Evolutionary conservation across 2,113 vertebrate species (phyloP).

Genomic region (Capricornis sumatraensis): DNA sequence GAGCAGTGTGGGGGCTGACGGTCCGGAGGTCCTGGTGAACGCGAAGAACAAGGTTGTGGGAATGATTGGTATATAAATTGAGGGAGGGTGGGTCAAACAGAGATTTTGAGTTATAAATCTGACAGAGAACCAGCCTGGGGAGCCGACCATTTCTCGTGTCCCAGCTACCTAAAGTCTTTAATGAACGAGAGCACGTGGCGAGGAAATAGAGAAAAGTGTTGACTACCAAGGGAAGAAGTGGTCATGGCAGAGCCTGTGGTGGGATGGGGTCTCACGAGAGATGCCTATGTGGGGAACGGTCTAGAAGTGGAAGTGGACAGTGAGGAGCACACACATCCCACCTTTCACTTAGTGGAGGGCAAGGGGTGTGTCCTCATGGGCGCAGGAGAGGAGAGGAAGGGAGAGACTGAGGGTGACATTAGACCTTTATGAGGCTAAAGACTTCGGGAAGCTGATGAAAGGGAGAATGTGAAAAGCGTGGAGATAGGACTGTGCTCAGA

Average conservation of each 20-base stretch:
- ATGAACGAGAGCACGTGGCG: neutral
- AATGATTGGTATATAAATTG: neutral
- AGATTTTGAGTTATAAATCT: neutral
- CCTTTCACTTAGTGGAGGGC: neutral
- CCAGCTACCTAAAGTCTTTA: neutral
- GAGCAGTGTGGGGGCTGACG: accelerated
- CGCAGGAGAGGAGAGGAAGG: neutral
- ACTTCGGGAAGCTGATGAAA: neutral
- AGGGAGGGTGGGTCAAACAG: neutral
- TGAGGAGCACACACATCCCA: too few relatives aligned
- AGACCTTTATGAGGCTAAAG: neutral
- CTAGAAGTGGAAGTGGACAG: neutral
- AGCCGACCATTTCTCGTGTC: neutral
- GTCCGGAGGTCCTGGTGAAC: neutral
- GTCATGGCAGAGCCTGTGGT: neutral
- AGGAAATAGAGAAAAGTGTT: neutral
- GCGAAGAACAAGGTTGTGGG: neutral
- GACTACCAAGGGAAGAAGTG: neutral
- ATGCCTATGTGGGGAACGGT: neutral
- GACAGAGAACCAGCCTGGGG: neutral
- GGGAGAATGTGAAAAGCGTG: neutral
- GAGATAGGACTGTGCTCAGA: accelerated
- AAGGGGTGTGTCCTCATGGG: neutral
- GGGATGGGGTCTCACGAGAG: neutral
- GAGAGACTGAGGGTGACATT: accelerated